Base-by-base conservation (phyloP, 2,888 invertebrate species). In the Oscheius sp. region DNA sequence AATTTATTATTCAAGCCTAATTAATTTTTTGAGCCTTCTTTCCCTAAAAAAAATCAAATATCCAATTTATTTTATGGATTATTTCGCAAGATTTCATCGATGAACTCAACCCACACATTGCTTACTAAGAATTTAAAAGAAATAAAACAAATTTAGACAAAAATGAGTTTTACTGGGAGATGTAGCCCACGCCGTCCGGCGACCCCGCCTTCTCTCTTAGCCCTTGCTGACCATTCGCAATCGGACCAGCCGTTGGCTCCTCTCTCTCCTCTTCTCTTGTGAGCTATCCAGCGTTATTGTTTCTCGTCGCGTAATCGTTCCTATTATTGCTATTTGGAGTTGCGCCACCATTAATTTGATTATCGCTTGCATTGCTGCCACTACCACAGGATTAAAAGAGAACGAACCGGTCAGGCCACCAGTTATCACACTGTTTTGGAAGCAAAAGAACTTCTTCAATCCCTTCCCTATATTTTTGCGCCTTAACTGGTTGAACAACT, bases 271-370 rank as follows among this genome's bases (percentile, higher is more conserved):
- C 57, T n/a, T 57, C 57, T 5, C 57, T 12, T 27, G 50, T 42
- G 42, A 42, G 52, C 52, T 29, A 29, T 5, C 23, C 37, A 15
- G 3, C 58, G 64, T 64, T 64, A 64, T 64, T 64, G 64, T 64
- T 64, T 50, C 64, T 48, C 48, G 12, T 6, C 33, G 42, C 48
- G 64, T 64, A 64, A 64, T 64, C 64, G 48, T 48, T 64, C 31
- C 64, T 45, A 65, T 65, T 65, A 55, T 65, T 65, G 65, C 53
- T 52, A 34, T 65, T 65, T 64, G 25, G 53, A 65, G 53, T 65
- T 53, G 65, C 42, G 65, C 65, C 52, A 55, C 52, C 53, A 65
- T 65, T 65, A 65, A 65, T 65, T 65, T 52, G 53, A 53, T 65
- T 53, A 65, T 65, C 65, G 65, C 65, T 64, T 50, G 34, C 20